A percentile compares a stretch with the other conserved stretches of the same genome.
Evolutionary conservation across 1,140 invertebrate species (phyloP).

Genomic region (Microplitis demolitor): DNA sequence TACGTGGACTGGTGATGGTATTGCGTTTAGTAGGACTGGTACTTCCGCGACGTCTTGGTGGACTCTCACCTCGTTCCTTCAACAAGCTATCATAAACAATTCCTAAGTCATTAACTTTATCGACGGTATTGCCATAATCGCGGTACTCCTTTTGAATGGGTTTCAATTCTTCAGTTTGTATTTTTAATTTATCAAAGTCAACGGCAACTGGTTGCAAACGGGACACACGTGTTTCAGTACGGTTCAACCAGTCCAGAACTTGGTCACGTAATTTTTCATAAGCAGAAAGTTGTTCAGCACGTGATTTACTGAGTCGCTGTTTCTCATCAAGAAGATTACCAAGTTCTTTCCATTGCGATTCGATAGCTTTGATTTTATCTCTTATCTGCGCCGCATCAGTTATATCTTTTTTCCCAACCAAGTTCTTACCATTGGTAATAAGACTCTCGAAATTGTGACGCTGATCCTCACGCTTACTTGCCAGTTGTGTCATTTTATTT

Average conservation of each 20-base stretch:
- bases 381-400: slow-evolving; percentile 85
- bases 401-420: slow-evolving; percentile 87
- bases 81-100: slow-evolving; percentile 82
- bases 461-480: slow-evolving; percentile 64
- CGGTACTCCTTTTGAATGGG: slow-evolving; percentile 89
- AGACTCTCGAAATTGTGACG: slow-evolving; percentile 75
- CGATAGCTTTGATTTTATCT: slow-evolving; percentile 85
- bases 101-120: slow-evolving; percentile 91
- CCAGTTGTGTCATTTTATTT: slow-evolving; percentile 66
- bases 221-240: slow-evolving; percentile 75
- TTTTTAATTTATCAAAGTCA: slow-evolving; percentile 82
- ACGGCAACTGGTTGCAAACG: slow-evolving; percentile 82
- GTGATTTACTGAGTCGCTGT: slow-evolving; percentile 77
- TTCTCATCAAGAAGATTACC: slow-evolving; percentile 81
- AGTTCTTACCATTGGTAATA: slow-evolving; percentile 77
- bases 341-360: slow-evolving; percentile 87
- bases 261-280: slow-evolving; percentile 85
- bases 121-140: slow-evolving; percentile 83
- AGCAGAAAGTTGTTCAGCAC: slow-evolving; percentile 81
- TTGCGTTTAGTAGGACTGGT: slow-evolving; percentile 78
- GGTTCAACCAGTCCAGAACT: slow-evolving; percentile 83
- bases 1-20: slow-evolving; percentile 63
- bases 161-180: slow-evolving; percentile 85
- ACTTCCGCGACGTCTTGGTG: slow-evolving; percentile 67
- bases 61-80: slow-evolving; percentile 76